Evolutionary conservation across 2,888 invertebrate species (phyloP), one percentile per base, ranked within the genome.

Genomic region (Polylopha cassiicola): DNA sequence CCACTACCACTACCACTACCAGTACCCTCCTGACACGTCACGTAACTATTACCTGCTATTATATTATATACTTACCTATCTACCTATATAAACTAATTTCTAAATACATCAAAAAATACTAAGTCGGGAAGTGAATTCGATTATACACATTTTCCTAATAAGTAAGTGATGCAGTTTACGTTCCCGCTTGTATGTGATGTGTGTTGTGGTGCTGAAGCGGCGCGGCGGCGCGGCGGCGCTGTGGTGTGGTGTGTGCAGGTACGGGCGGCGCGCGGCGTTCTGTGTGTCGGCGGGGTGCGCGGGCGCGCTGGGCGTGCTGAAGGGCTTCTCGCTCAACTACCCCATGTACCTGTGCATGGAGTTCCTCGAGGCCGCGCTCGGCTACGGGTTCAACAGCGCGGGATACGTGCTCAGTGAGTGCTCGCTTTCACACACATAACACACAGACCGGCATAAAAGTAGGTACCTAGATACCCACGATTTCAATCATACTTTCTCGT

Each of bases 371-470:
- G 87, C 88, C 2, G 74, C 82, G 10, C 77, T 87, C 32, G 86
- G 87, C 4, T 86, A 88, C 52, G 89, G 88, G 1, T 85, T 89
- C 54, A 88, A 80, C 58, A 85, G 86, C 53, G 85, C 88, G 5
- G 86, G 76, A 21, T 89, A 81, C 30, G 76, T 84, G 24, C 70
- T 84, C 70, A 68, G 82, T 82, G 50, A 46, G 67, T 26, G 11
- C 23, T 17, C 0, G 16, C 14, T n/a, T n/a, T n/a, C n/a, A n/a
- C n/a, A n/a, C n/a, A n/a, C n/a, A n/a, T n/a, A n/a, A n/a, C n/a
- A n/a, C n/a, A n/a, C n/a, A n/a, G n/a, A n/a, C n/a, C n/a, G n/a
- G n/a, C n/a, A n/a, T n/a, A n/a, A n/a, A n/a, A n/a, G n/a, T n/a
- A n/a, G n/a, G n/a, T n/a, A n/a, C n/a, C n/a, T n/a, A n/a, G n/a